Evolutionary conservation across 2,888 invertebrate species (phyloP).

Genomic region (Ochropleura plecta): DNA sequence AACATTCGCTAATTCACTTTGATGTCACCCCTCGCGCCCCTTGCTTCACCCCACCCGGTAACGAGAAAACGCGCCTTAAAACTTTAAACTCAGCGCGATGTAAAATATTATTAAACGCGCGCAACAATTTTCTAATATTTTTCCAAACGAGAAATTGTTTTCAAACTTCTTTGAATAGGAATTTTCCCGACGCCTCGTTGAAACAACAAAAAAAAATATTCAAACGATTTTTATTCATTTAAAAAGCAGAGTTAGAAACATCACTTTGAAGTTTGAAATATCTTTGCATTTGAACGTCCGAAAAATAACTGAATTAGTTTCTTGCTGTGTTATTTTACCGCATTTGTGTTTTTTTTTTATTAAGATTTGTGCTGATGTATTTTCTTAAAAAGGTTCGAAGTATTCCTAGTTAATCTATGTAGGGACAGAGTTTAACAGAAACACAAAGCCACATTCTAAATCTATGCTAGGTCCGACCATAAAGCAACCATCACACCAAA

Average conservation of each 20-base stretch:
- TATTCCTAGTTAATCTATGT: background rate
- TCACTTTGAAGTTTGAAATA: constrained; percentile 56
- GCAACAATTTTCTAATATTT: constrained; percentile 83
- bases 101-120: constrained; percentile 84
- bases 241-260: constrained; percentile 62
- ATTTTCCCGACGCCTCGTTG: constrained; percentile 64
- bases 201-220: constrained; percentile 46
- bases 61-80: constrained; percentile 88
- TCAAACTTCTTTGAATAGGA: constrained; percentile 73
- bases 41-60: constrained; percentile 72
- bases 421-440: background rate
- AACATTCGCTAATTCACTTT: constrained; percentile 91
- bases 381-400: background rate
- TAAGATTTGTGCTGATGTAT: background rate
- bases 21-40: constrained; percentile 84
- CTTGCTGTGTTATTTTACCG: constrained; percentile 7
- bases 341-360: constrained; percentile 27
- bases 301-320: constrained; percentile 31
- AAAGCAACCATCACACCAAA: background rate
- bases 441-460: background rate
- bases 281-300: constrained; percentile 36
- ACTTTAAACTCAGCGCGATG: constrained; percentile 83
- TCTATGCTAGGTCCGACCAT: background rate
- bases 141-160: constrained; percentile 83
- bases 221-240: constrained; percentile 58